These are phyloP conservation scores for Dasyprocta punctata DNA, from an alignment of 2,113 vertebrate species.

Conservation along the genomic window DNA sequence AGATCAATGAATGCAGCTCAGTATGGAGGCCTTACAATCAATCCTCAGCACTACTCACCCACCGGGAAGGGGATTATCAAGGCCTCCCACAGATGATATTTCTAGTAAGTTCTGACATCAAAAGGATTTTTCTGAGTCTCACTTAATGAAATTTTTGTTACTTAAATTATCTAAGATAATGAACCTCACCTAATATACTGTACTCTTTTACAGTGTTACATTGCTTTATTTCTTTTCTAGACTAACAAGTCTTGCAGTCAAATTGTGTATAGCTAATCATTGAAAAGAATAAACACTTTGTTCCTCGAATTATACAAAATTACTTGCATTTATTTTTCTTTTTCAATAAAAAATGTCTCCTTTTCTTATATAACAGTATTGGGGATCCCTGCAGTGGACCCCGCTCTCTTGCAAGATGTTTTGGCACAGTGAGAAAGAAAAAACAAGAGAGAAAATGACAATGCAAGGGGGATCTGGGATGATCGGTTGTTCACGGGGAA, in stretches of 20 bases:
- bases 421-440: no score
- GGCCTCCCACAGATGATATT: background rate
- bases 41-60: background rate
- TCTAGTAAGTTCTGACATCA: background rate
- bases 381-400: background rate
- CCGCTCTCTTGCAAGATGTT: background rate
- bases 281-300: background rate
- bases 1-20: background rate
- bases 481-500: background rate
- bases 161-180: constrained; percentile 12
- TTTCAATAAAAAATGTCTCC: background rate
- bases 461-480: background rate
- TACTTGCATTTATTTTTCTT: background rate
- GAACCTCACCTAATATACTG: background rate
- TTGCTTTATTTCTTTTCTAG: background rate
- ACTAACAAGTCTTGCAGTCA: background rate
- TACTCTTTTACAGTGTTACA: background rate
- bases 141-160: background rate
- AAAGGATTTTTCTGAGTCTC: background rate
- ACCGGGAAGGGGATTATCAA: background rate
- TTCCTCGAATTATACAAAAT: background rate
- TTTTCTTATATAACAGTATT: background rate
- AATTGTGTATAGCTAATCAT: background rate
- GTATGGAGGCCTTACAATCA: background rate
- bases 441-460: no score